Conservation (phyloP, 2,113 vertebrate genomes). For the Psammodynastes pulverulentus region DNA sequence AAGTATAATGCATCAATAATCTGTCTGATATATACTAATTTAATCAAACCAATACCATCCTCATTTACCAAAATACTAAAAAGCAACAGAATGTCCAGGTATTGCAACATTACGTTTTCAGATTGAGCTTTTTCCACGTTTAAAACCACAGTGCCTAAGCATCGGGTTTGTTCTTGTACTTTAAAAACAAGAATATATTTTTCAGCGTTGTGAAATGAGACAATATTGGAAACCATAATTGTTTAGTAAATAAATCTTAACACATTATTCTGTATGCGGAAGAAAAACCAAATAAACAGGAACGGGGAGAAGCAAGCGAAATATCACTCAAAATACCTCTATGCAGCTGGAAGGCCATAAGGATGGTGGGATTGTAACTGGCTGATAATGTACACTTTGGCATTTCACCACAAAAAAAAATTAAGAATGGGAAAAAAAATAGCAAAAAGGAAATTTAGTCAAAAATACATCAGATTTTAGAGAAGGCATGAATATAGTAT, state of each 20-base stretch:
- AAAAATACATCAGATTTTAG: background rate
- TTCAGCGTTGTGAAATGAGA: background rate
- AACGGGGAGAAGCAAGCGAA: background rate
- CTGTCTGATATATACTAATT: background rate
- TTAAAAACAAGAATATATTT: background rate
- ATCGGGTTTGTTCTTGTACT: constrained; percentile 3
- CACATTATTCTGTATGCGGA: background rate
- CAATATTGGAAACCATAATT: background rate
- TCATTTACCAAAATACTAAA: background rate
- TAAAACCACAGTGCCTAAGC: background rate
- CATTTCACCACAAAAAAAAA: background rate
- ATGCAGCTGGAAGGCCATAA: constrained; percentile 1
- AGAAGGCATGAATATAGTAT: background rate
- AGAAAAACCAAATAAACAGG: constrained; percentile 14
- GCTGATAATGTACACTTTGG: background rate
- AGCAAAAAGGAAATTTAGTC: background rate
- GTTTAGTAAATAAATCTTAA: constrained; percentile 10
- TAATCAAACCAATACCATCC: background rate
- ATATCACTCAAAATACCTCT: constrained; percentile 2
- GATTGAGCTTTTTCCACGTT: background rate
- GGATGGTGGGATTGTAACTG: background rate
- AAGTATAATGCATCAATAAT: background rate
- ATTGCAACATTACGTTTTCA: background rate
- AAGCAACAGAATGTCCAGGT: background rate
- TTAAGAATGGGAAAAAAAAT: background rate